Evolutionary conservation across 2,113 vertebrate genomes (phyloP).

Genomic region (Nibea albiflora): DNA sequence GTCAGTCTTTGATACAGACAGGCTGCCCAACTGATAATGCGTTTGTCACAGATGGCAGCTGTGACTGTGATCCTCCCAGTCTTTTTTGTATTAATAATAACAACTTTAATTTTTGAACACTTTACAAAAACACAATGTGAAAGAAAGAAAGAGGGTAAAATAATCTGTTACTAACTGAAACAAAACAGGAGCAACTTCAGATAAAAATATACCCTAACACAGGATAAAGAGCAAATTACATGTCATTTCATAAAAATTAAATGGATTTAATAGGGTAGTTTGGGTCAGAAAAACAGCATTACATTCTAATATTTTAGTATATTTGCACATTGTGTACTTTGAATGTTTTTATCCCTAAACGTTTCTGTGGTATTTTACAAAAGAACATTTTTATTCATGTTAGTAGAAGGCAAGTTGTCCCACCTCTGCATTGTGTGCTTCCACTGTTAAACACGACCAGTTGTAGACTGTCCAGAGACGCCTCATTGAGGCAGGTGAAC

Average conservation of each 20-base stretch:
- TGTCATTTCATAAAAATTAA: not conserved
- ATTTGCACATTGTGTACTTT: not conserved
- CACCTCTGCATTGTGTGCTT: not conserved
- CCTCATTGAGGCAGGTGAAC: too few species aligned
- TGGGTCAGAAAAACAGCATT: not conserved
- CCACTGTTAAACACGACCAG: not conserved
- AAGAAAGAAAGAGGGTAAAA: not conserved
- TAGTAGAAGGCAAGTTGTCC: not conserved
- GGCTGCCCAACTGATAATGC: conserved; percentile 10
- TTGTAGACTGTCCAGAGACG: too few species aligned
- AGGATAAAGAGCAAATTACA: not conserved
- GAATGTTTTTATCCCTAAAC: not conserved
- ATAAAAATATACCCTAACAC: not conserved
- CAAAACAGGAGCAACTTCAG: not conserved
- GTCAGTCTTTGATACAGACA: conserved; percentile 17
- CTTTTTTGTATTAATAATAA: not conserved
- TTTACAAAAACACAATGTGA: not conserved
- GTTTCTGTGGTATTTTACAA: not conserved
- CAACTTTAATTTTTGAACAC: not conserved
- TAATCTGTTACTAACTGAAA: not conserved
- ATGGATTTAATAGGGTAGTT: not conserved
- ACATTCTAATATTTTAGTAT: too few species aligned
- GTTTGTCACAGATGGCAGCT: not conserved
- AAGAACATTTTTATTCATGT: not conserved
- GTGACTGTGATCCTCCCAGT: not conserved